Evolutionary conservation across 2,113 vertebrate genomes (phyloP), one percentile per base, ranked within the genome.

Genomic region (Lycaon pictus): DNA sequence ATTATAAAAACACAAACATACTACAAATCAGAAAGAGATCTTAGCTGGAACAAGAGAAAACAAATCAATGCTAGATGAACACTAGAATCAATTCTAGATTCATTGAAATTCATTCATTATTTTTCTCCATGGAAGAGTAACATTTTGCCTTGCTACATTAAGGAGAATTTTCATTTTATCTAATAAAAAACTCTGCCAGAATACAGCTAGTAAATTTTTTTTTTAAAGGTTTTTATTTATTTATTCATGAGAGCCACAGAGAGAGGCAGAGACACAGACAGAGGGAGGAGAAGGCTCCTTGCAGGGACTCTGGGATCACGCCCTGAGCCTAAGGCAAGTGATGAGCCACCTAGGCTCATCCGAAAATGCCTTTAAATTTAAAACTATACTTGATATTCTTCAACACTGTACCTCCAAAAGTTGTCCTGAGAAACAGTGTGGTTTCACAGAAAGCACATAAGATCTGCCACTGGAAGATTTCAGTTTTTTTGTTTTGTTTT

Each of bases 1-100:
- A 79, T 93, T 62, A 90, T 83, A 89, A 95, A 81, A 93, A 72
- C 23, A 93, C 29, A 93, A 89, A 89, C 23, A 95, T 17, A 56
- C 5, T 87, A 81, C 23, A 85, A 90, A 81, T 95, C 17, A 55
- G 74, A 90, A 55, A 90, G 51, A 86, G 32, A 90, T 93, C 37
- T 95, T 62, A 67, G 51, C 27, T 81, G 6, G 51, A 96, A 76
- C 58, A 96, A 67, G 1, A 87, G 19, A 94, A 82, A 65, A 32
- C 76, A 81, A 35, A 65, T 81, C 58, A 72, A 81, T 23, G 19
- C 56, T 90, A 37, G 32, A 72, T 62, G 48, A 95, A 58, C 5
- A 13, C 48, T 13, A 29, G 43, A 48, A 55, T 76, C 48, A n/a
- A 63, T 48, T 56, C 29, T 58, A 90, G 27, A 69, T 43, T 91